These are phyloP conservation scores for Andrena camellia DNA, from an alignment of 2,888 invertebrate genomes.

Conservation along the genomic window DNA sequence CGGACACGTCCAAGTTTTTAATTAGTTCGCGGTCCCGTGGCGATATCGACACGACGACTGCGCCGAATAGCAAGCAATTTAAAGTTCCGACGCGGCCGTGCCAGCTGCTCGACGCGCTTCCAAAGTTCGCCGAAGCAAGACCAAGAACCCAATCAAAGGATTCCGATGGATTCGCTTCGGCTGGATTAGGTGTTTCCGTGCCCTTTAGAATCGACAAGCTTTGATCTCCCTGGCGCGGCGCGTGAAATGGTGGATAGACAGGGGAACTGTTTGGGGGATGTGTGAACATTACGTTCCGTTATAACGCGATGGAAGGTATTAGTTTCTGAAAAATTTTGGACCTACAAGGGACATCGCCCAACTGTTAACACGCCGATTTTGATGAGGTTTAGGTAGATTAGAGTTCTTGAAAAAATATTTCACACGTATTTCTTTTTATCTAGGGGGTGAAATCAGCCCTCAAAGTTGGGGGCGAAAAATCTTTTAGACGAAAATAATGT, in stretches of 20 bases:
- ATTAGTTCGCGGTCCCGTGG: slow-evolving; percentile 48
- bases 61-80: slow-evolving; percentile 61
- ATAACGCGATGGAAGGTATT: neutral
- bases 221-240: slow-evolving; percentile 12
- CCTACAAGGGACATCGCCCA: too few species aligned
- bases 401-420: too few species aligned
- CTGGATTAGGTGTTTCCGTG: slow-evolving; percentile 3
- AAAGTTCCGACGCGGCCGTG: slow-evolving; percentile 57
- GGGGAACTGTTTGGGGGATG: neutral
- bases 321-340: too few species aligned
- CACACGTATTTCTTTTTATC: too few species aligned
- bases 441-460: too few species aligned
- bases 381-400: too few species aligned
- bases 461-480: too few species aligned
- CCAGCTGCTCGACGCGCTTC: slow-evolving; percentile 20
- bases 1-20: slow-evolving; percentile 59
- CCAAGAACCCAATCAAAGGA: slow-evolving; percentile 53
- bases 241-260: neutral
- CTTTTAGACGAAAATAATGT: too few species aligned
- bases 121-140: neutral
- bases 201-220: slow-evolving; percentile 29
- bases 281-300: neutral
- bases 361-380: too few species aligned
- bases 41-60: slow-evolving; percentile 57
- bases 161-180: slow-evolving; percentile 30